Percentiles rank a stretch among this genome's conserved stretches.
Evolutionary conservation across 2,797 vertebrate genomes (phyloP).

Genomic region (Halcyon badia): DNA sequence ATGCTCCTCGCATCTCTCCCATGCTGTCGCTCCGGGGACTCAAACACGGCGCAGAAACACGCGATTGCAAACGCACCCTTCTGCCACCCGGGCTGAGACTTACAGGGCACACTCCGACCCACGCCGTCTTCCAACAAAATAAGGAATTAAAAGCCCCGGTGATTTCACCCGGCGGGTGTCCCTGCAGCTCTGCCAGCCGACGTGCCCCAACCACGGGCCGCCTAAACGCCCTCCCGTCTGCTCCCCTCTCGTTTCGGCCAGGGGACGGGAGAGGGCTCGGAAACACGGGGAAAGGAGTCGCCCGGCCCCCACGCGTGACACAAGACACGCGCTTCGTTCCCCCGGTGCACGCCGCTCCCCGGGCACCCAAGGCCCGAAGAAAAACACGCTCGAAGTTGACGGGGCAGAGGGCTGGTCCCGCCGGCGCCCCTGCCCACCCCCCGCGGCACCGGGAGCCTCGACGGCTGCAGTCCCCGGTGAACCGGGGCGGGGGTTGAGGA

Average conservation of each 20-base stretch:
- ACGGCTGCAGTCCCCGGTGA: neutral
- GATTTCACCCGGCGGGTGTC: neutral
- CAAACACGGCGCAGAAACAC: rapidly evolving
- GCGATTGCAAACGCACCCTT: rapidly evolving
- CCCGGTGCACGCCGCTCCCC: no score
- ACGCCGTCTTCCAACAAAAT: rapidly evolving
- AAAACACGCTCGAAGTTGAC: neutral
- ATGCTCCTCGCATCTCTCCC: neutral
- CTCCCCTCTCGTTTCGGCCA: no score
- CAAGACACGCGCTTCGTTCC: neutral
- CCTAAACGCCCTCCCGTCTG: rapidly evolving
- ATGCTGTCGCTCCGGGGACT: neutral
- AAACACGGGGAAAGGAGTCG: neutral
- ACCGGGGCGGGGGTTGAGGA: rapidly evolving
- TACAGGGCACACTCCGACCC: neutral
- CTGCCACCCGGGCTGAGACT: neutral
- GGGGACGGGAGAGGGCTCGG: neutral
- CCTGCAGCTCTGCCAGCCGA: neutral
- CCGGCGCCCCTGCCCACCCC: neutral
- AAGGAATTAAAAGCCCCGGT: rapidly evolving
- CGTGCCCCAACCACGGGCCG: neutral
- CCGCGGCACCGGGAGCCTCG: neutral
- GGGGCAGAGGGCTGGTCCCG: neutral
- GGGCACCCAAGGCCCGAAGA: no score
- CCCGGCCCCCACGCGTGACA: neutral